These are phyloP conservation scores for Zeus faber DNA, from an alignment of 2,113 vertebrate genomes.

Conservation along the genomic window DNA sequence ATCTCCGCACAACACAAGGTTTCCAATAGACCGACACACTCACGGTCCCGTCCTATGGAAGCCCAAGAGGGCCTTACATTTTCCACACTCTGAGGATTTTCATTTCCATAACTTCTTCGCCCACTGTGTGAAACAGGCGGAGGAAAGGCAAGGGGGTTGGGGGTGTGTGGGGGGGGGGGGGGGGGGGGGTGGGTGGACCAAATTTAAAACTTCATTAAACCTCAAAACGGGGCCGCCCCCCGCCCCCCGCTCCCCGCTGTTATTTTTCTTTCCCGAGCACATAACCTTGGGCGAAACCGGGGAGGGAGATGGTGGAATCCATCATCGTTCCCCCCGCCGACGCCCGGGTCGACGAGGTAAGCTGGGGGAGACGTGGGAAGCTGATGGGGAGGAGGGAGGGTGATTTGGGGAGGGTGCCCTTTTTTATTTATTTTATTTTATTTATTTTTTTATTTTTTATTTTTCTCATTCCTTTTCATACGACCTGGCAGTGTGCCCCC, in stretches of 20 bases:
- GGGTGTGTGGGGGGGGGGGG: conserved; percentile 3
- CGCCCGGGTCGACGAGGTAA: too few species aligned
- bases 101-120: conserved; percentile 17
- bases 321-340: too few species aligned
- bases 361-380: too few species aligned
- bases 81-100: conserved; percentile 31
- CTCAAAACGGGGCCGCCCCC: too few species aligned
- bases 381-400: conserved; percentile 34
- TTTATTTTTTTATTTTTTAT: conserved; percentile 14
- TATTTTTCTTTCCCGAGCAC: too few species aligned
- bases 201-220: too few species aligned
- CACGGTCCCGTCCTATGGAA: conserved; percentile 25
- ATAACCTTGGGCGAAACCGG: too few species aligned
- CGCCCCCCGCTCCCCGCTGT: too few species aligned
- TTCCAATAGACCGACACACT: conserved; percentile 42
- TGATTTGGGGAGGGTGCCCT: conserved; percentile 41
- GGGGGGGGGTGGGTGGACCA: conserved; percentile 4
- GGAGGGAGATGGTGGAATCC: too few species aligned
- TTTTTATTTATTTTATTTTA: too few species aligned
- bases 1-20: conserved; percentile 43
- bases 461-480: conserved; percentile 55
- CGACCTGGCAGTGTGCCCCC: conserved; percentile 67
- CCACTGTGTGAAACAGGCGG: conserved; percentile 4
- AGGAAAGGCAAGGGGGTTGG: conserved; percentile 29
- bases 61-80: conserved; percentile 39